Conservation (phyloP, 2,113 vertebrate species). For the Chaenogobius annularis region DNA sequence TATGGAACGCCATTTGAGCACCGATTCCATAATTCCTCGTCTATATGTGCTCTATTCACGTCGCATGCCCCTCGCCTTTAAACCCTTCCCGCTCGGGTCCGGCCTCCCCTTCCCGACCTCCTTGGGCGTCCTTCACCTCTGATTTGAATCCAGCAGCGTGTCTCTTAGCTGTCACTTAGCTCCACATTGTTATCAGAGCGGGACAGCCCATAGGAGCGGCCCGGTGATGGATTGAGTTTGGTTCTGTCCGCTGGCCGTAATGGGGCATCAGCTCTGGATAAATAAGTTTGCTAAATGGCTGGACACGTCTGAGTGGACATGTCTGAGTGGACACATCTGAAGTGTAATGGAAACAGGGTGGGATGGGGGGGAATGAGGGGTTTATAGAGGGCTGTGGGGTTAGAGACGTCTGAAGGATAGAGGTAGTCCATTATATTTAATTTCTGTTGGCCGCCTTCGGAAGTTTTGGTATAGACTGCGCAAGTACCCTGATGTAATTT, state of each 20-base stretch:
- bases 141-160: constrained; percentile 21
- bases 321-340: background rate
- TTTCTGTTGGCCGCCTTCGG: background rate
- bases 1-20: constrained; percentile 36
- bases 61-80: constrained; percentile 12
- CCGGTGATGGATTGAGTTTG: constrained; percentile 20
- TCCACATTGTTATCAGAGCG: constrained; percentile 50
- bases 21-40: constrained; percentile 20
- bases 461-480: background rate
- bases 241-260: constrained; percentile 18
- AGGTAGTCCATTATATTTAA: background rate
- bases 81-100: constrained; percentile 7
- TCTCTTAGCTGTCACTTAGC: constrained; percentile 39
- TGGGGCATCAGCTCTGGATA: constrained; percentile 31
- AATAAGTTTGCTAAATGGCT: constrained; percentile 30
- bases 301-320: constrained; percentile 12
- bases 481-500: background rate
- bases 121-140: constrained; percentile 46
- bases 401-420: background rate
- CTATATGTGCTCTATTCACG: constrained; percentile 15
- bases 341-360: background rate
- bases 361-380: background rate
- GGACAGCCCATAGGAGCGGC: background rate
- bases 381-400: background rate
- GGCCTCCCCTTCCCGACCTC: constrained; percentile 34